Percentiles rank a stretch among this genome's conserved stretches.
These are phyloP conservation scores for Odocoileus hemionus DNA, from an alignment of 2,113 vertebrate genomes.

Conservation along the genomic window DNA sequence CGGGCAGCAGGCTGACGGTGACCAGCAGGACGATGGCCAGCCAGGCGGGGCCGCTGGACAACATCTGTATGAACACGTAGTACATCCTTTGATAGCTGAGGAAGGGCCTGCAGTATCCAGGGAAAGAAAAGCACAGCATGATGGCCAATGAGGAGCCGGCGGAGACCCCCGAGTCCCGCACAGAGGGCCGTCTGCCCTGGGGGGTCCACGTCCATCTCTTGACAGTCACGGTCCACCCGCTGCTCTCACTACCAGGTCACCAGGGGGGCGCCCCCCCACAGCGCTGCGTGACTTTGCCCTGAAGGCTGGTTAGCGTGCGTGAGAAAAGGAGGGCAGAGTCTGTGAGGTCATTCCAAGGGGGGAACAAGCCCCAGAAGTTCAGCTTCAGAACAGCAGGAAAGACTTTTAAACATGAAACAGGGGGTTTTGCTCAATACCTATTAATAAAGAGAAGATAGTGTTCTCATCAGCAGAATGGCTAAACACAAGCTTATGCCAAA, in stretches of 20 bases:
- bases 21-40: conserved; percentile 93
- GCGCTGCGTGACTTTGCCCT: neutral
- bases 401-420: neutral
- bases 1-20: conserved; percentile 92
- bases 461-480: no score
- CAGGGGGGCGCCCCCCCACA: neutral
- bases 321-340: neutral
- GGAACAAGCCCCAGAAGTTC: neutral
- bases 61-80: conserved; percentile 98
- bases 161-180: neutral
- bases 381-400: neutral
- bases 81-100: conserved; percentile 99
- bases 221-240: fast-evolving
- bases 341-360: neutral
- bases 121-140: neutral
- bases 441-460: neutral
- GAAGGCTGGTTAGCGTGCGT: fast-evolving
- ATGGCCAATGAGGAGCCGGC: neutral
- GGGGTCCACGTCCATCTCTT: neutral
- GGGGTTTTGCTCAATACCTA: neutral
- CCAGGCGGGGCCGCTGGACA: conserved; percentile 96
- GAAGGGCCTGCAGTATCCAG: conserved; percentile 88
- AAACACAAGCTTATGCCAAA: neutral
- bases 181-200: neutral
- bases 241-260: neutral